Percentiles rank a stretch among this genome's conserved stretches.
These are phyloP conservation scores for Takifugu ocellatus DNA, from an alignment of 2,797 vertebrate species.

Conservation along the genomic window DNA sequence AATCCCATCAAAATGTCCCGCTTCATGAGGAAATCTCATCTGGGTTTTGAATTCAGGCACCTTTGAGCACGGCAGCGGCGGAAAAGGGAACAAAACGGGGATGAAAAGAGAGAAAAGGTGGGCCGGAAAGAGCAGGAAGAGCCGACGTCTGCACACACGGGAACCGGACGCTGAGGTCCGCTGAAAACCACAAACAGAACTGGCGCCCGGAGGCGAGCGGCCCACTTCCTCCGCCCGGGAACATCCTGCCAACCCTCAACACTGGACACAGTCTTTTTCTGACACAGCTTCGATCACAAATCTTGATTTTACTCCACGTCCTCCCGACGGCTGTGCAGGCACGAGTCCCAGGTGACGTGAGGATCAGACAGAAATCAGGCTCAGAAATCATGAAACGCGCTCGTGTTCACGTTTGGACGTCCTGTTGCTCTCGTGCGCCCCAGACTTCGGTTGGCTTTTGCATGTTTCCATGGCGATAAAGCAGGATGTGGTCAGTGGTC, in stretches of 20 bases:
- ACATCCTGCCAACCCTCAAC: conserved; percentile 28
- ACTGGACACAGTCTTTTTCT: background rate
- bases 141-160: conserved; percentile 16
- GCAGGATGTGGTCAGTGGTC: conserved; percentile 79
- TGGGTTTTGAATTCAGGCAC: background rate
- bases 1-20: too few relatives aligned
- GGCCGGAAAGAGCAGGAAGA: conserved; percentile 7
- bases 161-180: conserved; percentile 9
- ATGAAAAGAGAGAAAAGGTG: background rate
- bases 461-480: conserved; percentile 78
- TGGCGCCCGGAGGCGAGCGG: background rate
- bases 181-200: conserved; percentile 19
- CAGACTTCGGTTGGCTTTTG: conserved; percentile 38
- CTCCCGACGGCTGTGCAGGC: too few relatives aligned
- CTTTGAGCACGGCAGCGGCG: too few relatives aligned
- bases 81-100: background rate
- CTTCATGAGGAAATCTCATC: too few relatives aligned
- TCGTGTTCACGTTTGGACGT: background rate
- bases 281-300: too few relatives aligned
- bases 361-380: too few relatives aligned
- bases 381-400: background rate
- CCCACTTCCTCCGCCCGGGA: conserved; percentile 17
- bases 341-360: too few relatives aligned
- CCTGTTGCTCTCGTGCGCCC: background rate
- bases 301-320: too few relatives aligned